Evolutionary conservation across 2,888 invertebrate species (phyloP).

Genomic region (Lissonota sp.): DNA sequence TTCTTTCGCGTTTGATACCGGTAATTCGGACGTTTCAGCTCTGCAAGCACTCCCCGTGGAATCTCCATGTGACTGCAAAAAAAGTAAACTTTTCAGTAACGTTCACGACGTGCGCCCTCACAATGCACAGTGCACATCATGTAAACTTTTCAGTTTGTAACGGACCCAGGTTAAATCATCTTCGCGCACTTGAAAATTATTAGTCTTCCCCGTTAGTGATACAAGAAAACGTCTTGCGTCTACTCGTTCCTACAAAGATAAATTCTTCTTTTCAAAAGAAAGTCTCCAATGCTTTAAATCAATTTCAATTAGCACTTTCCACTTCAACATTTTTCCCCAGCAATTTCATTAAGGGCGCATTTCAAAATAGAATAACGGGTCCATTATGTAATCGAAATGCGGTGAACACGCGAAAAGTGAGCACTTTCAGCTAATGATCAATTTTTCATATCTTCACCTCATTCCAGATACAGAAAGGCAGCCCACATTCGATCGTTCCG

Average conservation of each 20-base stretch:
- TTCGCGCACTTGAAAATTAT: conserved; percentile 24
- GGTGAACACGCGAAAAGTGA: too few relatives aligned
- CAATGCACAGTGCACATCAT: conserved; percentile 30
- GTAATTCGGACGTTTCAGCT: conserved; percentile 40
- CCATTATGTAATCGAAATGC: too few relatives aligned
- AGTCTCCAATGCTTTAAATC: conserved; percentile 11
- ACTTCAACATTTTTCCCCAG: conserved; percentile 11
- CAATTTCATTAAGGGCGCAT: conserved; percentile 34
- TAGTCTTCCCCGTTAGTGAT: conserved; percentile 21
- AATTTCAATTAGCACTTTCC: conserved; percentile 15
- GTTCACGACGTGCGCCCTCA: conserved; percentile 21
- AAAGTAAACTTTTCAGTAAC: conserved; percentile 20
- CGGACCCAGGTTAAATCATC: conserved; percentile 22
- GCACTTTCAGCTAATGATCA: too few relatives aligned
- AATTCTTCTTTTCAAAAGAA: conserved; percentile 26
- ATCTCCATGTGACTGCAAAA: conserved; percentile 33
- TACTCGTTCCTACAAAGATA: conserved; percentile 36
- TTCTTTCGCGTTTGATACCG: conserved; percentile 33
- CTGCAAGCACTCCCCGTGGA: conserved; percentile 31
- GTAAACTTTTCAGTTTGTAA: conserved; percentile 33
- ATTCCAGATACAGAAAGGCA: too few relatives aligned
- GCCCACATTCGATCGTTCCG: conserved; percentile 8
- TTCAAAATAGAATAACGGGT: conserved; percentile 26
- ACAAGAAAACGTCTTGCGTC: conserved; percentile 29
- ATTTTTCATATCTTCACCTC: too few relatives aligned